These are phyloP conservation scores for Trachops cirrhosus DNA, from an alignment of 2,797 vertebrate genomes.

Conservation along the genomic window DNA sequence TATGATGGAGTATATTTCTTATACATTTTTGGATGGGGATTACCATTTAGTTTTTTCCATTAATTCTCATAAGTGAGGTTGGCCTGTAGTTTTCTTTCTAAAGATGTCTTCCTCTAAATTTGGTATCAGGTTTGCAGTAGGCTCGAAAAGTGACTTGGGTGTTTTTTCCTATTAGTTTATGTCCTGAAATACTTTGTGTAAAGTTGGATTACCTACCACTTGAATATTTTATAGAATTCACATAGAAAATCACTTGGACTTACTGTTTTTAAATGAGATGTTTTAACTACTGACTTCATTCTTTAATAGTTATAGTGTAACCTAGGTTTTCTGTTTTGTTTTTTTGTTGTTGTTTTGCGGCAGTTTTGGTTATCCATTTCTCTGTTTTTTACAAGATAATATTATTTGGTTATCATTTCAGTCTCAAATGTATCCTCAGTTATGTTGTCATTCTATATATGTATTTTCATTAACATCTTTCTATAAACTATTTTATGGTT, in stretches of 20 bases:
- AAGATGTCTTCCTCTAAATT: neutral
- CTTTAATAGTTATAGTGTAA: neutral
- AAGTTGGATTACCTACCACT: neutral
- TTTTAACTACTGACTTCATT: neutral
- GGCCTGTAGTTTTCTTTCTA: neutral
- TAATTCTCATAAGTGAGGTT: conserved; percentile 29
- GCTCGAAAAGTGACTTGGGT: neutral
- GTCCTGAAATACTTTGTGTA: neutral
- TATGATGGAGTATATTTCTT: neutral
- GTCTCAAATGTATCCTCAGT: neutral
- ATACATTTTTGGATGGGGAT: neutral
- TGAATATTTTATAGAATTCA: conserved; percentile 31
- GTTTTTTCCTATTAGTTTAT: neutral
- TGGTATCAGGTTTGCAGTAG: neutral
- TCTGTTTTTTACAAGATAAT: neutral
- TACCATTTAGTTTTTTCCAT: neutral
- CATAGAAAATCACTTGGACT: neutral
- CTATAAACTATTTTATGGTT: neutral
- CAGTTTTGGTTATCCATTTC: neutral
- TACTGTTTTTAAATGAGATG: neutral
- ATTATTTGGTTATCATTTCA: neutral
- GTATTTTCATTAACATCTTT: neutral
- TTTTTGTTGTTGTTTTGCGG: neutral
- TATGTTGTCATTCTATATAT: neutral
- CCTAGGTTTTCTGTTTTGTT: neutral